Evolutionary conservation across 1,140 invertebrate genomes (phyloP).

Genomic region (Eriocheir sinensis): DNA sequence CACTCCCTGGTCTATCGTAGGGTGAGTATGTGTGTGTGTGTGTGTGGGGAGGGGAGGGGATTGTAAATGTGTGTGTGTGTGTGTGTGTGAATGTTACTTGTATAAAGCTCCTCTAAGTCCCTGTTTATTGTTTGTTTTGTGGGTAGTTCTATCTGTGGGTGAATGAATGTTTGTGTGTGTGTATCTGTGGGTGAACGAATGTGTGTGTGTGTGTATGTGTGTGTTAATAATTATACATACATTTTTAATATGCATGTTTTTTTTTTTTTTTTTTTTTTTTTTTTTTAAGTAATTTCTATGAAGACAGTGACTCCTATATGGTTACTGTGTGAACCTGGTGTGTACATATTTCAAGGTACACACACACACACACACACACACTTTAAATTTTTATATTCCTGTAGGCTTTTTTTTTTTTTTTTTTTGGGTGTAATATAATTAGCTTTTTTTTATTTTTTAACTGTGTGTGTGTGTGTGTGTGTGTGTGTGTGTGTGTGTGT

Average conservation of each 20-base stretch:
- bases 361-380: background rate
- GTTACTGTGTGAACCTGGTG: background rate
- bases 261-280: background rate
- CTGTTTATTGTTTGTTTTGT: no score
- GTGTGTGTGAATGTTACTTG: background rate
- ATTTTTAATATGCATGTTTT: background rate
- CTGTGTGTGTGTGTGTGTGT: constrained; percentile 8
- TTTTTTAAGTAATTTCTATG: background rate
- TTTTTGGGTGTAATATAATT: no score
- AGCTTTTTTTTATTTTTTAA: no score
- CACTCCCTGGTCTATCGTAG: constrained; percentile 94
- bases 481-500: constrained; percentile 23
- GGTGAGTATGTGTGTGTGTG: constrained; percentile 83
- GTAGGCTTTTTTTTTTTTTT: no score
- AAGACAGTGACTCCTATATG: background rate
- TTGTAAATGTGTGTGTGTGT: constrained; percentile 12
- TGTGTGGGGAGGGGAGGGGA: background rate
- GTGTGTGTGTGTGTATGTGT: constrained; percentile 33
- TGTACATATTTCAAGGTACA: background rate
- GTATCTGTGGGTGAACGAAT: background rate
- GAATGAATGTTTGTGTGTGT: constrained; percentile 5
- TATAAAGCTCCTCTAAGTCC: background rate
- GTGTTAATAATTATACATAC: background rate
- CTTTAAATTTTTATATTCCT: no score
- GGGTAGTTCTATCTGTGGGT: background rate